A percentile compares a stretch with the other conserved stretches of the same genome.
Conservation (phyloP, 2,113 vertebrate genomes). For the Malaclemys terrapin region DNA sequence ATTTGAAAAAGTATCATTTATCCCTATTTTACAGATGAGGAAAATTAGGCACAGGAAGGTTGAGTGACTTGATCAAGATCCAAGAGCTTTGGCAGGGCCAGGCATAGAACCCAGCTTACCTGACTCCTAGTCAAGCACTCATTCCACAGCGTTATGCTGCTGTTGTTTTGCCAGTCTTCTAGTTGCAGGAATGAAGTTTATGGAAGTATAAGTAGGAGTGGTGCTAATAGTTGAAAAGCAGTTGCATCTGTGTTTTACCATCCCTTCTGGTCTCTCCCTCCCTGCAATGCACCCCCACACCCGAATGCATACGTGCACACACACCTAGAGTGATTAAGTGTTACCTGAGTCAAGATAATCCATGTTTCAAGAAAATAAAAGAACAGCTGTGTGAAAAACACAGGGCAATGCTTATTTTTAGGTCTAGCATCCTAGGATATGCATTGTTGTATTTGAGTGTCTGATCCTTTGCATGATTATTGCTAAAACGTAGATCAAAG, state of each 20-base stretch:
- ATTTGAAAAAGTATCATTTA: background rate
- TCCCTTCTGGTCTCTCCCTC: too few relatives aligned
- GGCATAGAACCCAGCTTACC: background rate
- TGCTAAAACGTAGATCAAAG: background rate
- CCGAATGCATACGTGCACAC: too few relatives aligned
- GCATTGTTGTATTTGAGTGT: background rate
- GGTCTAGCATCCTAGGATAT: background rate
- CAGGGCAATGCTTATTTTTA: background rate
- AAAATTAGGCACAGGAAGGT: slow-evolving; percentile 15
- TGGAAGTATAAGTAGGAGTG: background rate
- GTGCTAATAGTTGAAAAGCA: background rate
- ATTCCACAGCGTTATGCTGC: too few relatives aligned
- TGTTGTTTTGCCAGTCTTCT: background rate
- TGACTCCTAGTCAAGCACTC: background rate
- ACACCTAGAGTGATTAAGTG: background rate
- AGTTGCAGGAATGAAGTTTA: background rate
- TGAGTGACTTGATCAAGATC: background rate
- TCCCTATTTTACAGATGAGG: background rate
- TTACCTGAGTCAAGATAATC: background rate
- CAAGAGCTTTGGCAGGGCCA: background rate
- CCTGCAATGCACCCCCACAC: background rate
- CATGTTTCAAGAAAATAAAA: background rate
- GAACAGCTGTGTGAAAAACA: background rate
- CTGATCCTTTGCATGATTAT: background rate
- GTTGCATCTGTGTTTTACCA: background rate